Evolutionary conservation across 2,797 vertebrate genomes (phyloP).

Genomic region (Hapalemur alaotrensis): DNA sequence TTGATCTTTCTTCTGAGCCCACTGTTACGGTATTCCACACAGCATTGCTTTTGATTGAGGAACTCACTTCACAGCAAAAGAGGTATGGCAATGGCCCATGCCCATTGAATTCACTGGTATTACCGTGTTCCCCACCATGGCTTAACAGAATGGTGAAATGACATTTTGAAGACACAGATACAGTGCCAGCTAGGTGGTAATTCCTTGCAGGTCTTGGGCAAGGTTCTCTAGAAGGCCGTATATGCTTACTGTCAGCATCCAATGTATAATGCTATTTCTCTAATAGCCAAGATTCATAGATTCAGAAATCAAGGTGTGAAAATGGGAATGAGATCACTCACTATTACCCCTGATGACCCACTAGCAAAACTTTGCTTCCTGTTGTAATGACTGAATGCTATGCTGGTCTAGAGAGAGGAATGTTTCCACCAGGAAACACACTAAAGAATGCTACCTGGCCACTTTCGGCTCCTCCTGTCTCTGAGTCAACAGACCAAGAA

Average conservation of each 20-base stretch:
- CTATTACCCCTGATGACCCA: neutral
- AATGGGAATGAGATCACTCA: neutral
- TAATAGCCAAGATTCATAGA: neutral
- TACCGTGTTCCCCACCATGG: neutral
- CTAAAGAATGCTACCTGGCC: neutral
- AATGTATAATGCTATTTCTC: neutral
- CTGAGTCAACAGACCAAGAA: neutral
- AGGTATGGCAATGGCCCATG: neutral
- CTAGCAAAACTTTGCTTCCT: neutral
- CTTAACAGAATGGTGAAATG: neutral
- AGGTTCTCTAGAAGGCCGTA: neutral
- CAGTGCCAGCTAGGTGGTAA: neutral
- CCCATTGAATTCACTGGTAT: neutral
- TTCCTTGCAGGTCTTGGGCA: neutral
- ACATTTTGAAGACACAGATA: neutral
- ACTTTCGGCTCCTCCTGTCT: neutral
- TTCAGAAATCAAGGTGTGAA: neutral
- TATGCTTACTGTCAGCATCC: neutral
- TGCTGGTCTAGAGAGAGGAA: neutral
- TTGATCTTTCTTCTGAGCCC: neutral
- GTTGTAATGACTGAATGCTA: neutral
- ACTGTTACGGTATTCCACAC: too few species aligned
- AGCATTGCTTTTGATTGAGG: neutral
- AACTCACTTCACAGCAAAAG: neutral
- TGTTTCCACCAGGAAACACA: neutral